These are phyloP conservation scores for Silurus meridionalis DNA, from an alignment of 2,113 vertebrate species.

Conservation along the genomic window DNA sequence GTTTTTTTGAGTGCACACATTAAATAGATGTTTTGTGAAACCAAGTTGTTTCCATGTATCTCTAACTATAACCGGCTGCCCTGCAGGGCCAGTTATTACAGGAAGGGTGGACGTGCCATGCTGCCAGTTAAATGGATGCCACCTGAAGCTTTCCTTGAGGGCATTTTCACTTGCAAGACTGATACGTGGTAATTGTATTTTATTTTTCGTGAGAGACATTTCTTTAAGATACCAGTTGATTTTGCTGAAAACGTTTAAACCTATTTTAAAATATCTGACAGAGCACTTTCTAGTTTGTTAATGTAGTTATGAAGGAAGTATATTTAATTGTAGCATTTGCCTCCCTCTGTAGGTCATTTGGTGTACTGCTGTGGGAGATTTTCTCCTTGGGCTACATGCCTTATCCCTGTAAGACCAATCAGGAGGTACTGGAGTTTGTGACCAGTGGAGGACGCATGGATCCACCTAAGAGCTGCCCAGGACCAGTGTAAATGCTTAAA, in stretches of 20 bases:
- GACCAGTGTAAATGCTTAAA: constrained; percentile 83
- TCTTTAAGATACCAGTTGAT: neutral
- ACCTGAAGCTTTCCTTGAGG: constrained; percentile 90
- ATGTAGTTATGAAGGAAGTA: neutral
- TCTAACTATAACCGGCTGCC: neutral
- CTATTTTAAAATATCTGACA: neutral
- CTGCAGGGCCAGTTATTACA: constrained; percentile 87
- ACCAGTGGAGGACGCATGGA: constrained; percentile 86
- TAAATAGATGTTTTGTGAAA: neutral
- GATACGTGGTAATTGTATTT: constrained; percentile 83
- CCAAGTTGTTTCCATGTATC: neutral
- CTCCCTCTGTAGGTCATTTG: constrained; percentile 86
- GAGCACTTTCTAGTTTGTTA: neutral
- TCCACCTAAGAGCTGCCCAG: constrained; percentile 85
- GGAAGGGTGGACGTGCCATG: constrained; percentile 85
- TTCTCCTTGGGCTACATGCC: constrained; percentile 92
- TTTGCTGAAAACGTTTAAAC: neutral
- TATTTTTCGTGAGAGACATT: neutral
- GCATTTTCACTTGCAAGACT: constrained; percentile 93
- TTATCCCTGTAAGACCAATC: constrained; percentile 88
- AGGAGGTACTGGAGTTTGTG: constrained; percentile 90
- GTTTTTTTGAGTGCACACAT: neutral
- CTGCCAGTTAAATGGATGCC: constrained; percentile 94
- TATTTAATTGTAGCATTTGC: constrained; percentile 37
- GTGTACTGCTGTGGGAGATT: constrained; percentile 92